phyloP scores from a whole-genome alignment of 1,140 invertebrate species.

The Doryteuthis pealeii region DNA sequence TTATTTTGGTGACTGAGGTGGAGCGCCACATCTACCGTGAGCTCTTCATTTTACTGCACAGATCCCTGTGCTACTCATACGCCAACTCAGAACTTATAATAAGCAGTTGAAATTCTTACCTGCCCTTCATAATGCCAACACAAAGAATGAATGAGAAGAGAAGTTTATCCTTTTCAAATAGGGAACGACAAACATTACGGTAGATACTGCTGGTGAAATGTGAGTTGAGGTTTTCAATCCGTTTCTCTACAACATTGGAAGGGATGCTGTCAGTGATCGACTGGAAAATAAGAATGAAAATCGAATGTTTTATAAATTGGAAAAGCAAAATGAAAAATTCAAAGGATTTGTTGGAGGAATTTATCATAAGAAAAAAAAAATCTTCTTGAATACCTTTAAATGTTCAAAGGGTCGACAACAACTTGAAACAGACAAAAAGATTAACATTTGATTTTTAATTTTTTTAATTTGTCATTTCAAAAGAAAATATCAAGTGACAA shows the following conservation, averaged over 20 bases:
- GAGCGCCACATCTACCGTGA: no score
- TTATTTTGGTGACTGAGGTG: no score
- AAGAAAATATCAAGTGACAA: no score
- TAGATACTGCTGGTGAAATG: slow-evolving; percentile 61
- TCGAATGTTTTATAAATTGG: background rate
- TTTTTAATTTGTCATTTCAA: no score
- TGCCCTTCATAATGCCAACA: slow-evolving; percentile 60
- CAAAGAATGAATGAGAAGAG: slow-evolving; percentile 60
- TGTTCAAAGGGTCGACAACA: no score
- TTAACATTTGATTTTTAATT: no score
- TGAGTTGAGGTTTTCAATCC: slow-evolving; percentile 59
- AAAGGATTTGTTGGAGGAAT: background rate
- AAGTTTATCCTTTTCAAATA: slow-evolving; percentile 62
- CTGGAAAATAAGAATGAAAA: slow-evolving; percentile 38
- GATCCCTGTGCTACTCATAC: no score
- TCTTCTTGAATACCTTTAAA: no score
- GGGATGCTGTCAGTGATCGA: slow-evolving; percentile 57
- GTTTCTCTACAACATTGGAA: slow-evolving; percentile 52
- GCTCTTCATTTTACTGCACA: no score
- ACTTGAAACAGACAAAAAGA: no score
- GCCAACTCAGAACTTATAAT: no score
- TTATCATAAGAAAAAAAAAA: no score
- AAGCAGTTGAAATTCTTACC: slow-evolving; percentile 63
- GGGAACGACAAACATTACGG: slow-evolving; percentile 59
- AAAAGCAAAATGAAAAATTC: background rate